Base-by-base conservation (phyloP, 2,888 invertebrate genomes). In the Gandaritis pyraliata region DNA sequence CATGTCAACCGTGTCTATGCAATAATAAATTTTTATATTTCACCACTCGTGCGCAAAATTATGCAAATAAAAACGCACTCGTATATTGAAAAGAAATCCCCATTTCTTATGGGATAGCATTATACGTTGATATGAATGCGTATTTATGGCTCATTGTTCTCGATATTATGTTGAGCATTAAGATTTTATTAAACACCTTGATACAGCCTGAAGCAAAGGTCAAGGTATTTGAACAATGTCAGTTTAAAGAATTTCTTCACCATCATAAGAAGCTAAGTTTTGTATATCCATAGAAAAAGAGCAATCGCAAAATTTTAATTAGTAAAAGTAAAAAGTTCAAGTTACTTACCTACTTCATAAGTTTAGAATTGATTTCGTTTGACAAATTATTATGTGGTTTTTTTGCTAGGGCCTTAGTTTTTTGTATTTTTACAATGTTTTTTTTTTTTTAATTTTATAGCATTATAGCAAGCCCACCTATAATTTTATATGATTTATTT, bases 81-180 rank as follows among this genome's bases (percentile, higher is more conserved):
- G 69, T 67, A 71, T 72, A 78, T 86, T 85, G 81, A 84, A 88
- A 85, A 83, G 85, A 86, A 86, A 76, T 82, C 81, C 74, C 71
- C 72, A 74, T 78, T 87, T 84, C 82, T 80, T 79, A 75, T 73
- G 74, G 77, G 75, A 82, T 80, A 80, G 80, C 79, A 85, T 86
- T 84, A 86, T 85, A 80, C 80, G 85, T 88, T 86, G 85, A 88
- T 90, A 85, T 82, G 81, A 78, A 74, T 74, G 77, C 78, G 79
- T 86, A 82, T 90, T 90, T 90, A 91, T 90, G 77, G 83, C 84
- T 80, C 81, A 91, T 91, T 90, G 90, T 91, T 90, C 85, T 80
- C 80, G 73, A 82, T 85, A 80, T 84, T 85, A 83, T 82, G 82
- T 80, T 85, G 82, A 83, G 80, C 83, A 82, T 79, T 75, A 81